phyloP scores from a whole-genome alignment of 2,797 vertebrate genomes.

The Peromyscus aztecus region DNA sequence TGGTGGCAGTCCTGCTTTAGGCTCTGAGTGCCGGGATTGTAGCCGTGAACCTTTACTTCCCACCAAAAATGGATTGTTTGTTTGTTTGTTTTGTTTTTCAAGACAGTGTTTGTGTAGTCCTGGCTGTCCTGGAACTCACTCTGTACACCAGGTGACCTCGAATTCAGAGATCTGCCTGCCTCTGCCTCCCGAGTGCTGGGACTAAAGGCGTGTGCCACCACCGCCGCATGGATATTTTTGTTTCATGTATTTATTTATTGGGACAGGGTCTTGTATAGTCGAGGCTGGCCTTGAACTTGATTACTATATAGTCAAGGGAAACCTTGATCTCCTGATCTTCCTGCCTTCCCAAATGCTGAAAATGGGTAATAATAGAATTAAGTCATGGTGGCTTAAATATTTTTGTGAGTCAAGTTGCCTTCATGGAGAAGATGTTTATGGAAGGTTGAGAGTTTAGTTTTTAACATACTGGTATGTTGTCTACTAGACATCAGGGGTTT shows the following conservation, averaged over 20 bases:
- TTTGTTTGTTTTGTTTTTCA: too few relatives aligned
- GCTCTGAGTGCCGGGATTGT: background rate
- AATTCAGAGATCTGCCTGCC: too few relatives aligned
- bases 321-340: background rate
- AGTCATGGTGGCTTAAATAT: background rate
- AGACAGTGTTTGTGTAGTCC: too few relatives aligned
- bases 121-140: too few relatives aligned
- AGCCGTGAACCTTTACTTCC: background rate
- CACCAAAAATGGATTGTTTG: background rate
- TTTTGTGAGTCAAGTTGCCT: slow-evolving; percentile 12
- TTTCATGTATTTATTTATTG: background rate
- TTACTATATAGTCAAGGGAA: background rate
- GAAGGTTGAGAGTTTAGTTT: slow-evolving; percentile 15
- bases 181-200: too few relatives aligned
- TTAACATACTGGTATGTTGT: background rate
- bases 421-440: background rate
- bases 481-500: background rate
- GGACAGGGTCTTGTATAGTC: background rate
- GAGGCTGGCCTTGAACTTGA: background rate
- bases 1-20: background rate
- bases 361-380: background rate
- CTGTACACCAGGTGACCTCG: too few relatives aligned
- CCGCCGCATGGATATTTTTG: background rate
- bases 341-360: background rate
- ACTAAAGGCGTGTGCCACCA: too few relatives aligned